Base-by-base conservation (phyloP, 2,113 vertebrate genomes). In the Ameiurus melas region DNA sequence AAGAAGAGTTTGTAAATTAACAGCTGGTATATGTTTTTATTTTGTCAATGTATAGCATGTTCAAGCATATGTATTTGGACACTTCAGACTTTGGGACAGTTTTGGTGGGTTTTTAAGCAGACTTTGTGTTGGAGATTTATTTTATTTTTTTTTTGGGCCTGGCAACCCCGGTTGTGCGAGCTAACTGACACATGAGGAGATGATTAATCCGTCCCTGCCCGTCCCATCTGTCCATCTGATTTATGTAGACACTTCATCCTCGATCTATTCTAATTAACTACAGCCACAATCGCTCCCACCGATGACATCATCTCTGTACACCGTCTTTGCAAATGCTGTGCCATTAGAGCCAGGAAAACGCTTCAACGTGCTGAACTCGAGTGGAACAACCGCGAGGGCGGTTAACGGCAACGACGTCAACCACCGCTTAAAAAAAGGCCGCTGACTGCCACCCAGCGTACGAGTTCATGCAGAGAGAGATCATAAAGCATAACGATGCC, bases 241-340 rank as follows among this genome's bases (percentile, higher is more conserved):
- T 89, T 91, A 92, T 93, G 79, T 85, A 87, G 90, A 87, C 78
- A 82, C 89, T 82, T 89, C 82, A 90, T 79, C 83, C 88, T 87
- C 39, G 71, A 89, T 92, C 91, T 90, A 87, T 90, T 92, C 89
- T 90, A 90, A 89, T 91, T 92, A 91, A 91, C 89, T 88, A 91
- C 89, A 91, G 85, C 79, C 87, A 62, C 89, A 90, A 47, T 88
- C 87, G 27, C 75, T 81, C 85, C 84, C 58, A 80, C 90, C 75
- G 78, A 87, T 60, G 82, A 87, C 75, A 84, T 89, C 90, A 82
- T 89, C 62, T 90, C 75, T 27, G 39, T 39, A 39, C 78, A 68
- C 75, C 39, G 39, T 58, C 58, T 70, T 87, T 39, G 80, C 83
- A 89, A 91, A 89, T 66, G 62, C 73, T 60, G 66, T 57, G 80